phyloP scores from a whole-genome alignment of 1,140 invertebrate species.

The Bilobella aurantiaca region DNA sequence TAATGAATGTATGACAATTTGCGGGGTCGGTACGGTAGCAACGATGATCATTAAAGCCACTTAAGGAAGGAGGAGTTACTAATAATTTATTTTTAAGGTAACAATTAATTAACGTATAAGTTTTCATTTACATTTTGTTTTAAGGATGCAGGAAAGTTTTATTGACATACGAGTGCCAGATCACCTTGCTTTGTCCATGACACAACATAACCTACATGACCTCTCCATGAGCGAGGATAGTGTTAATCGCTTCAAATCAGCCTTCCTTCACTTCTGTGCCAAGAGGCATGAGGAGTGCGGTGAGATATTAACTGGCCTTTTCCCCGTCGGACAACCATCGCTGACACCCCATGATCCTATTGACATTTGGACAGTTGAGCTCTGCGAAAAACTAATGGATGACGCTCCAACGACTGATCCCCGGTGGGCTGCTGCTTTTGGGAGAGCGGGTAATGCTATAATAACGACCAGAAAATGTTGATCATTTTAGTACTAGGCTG shows the following conservation, averaged over 20 bases:
- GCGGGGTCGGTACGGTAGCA: too few relatives aligned
- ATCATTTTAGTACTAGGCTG: too few relatives aligned
- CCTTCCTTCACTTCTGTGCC: slow-evolving; percentile 26
- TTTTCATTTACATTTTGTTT: background rate
- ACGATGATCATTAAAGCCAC: too few relatives aligned
- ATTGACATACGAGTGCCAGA: slow-evolving; percentile 27
- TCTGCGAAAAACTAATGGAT: slow-evolving; percentile 59
- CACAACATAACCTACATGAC: slow-evolving; percentile 6
- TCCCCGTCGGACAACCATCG: slow-evolving; percentile 44
- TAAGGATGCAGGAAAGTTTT: slow-evolving; percentile 14
- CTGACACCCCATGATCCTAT: slow-evolving; percentile 29
- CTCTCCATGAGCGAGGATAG: slow-evolving; percentile 18
- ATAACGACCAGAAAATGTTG: too few relatives aligned
- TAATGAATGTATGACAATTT: too few relatives aligned
- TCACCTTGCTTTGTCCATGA: slow-evolving; percentile 28
- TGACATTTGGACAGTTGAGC: slow-evolving; percentile 23
- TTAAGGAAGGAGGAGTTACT: too few relatives aligned
- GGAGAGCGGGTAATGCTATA: slow-evolving; percentile 20
- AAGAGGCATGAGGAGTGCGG: slow-evolving; percentile 46
- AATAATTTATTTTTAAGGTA: too few relatives aligned
- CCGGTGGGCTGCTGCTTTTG: slow-evolving; percentile 51
- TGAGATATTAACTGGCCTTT: slow-evolving; percentile 56
- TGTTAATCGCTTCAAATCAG: slow-evolving; percentile 30
- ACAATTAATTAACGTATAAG: background rate
- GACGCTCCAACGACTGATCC: slow-evolving; percentile 81